These are phyloP conservation scores for Eulemur mongoz DNA, from an alignment of 2,797 vertebrate genomes.

Conservation along the genomic window DNA sequence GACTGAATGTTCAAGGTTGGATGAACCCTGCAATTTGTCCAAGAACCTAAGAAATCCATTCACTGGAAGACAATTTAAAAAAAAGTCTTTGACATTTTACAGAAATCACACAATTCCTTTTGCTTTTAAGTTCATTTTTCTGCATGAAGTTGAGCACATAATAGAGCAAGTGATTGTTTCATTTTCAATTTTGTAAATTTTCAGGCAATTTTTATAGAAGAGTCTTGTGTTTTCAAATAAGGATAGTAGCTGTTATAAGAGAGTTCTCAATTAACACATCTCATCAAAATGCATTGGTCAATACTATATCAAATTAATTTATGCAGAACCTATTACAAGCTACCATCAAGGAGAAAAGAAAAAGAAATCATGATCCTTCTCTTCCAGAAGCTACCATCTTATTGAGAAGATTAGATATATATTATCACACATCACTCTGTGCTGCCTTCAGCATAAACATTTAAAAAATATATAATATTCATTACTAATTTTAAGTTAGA, in stretches of 20 bases:
- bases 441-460: neutral
- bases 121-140: conserved; percentile 30
- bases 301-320: neutral
- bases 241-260: neutral
- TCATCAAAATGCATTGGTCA: neutral
- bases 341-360: neutral
- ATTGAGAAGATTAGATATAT: neutral
- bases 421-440: neutral
- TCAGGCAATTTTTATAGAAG: neutral
- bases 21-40: neutral
- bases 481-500: neutral
- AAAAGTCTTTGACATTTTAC: conserved; percentile 46
- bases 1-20: conserved; percentile 34
- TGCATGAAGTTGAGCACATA: neutral
- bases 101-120: conserved; percentile 6
- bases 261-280: neutral
- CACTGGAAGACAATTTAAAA: conserved; percentile 1
- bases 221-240: neutral
- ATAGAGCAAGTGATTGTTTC: neutral
- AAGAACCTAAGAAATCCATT: conserved; percentile 23
- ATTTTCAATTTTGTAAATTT: neutral
- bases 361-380: neutral
- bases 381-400: neutral
- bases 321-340: neutral
- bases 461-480: neutral